A percentile compares a stretch with the other conserved stretches of the same genome.
phyloP scores from a whole-genome alignment of 2,113 vertebrate species.

The Crotalus viridis region DNA sequence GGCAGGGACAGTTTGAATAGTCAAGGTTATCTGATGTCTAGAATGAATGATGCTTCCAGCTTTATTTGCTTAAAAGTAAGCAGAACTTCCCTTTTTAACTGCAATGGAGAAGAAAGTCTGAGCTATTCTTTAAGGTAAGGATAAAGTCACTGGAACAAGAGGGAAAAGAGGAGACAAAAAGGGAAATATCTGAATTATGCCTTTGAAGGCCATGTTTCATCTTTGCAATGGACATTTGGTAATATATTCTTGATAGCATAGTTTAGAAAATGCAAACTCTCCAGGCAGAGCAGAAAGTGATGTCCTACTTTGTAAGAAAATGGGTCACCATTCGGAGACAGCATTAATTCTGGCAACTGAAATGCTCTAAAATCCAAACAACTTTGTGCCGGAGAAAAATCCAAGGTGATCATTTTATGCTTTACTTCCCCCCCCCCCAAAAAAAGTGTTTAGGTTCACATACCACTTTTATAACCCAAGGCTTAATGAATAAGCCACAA shows the following conservation, averaged over 20 bases:
- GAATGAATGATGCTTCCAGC: constrained; percentile 23
- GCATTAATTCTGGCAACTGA: not conserved
- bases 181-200: constrained; percentile 15
- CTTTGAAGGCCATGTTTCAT: constrained; percentile 22
- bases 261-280: constrained; percentile 11
- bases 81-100: constrained; percentile 46
- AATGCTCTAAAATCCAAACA: not conserved
- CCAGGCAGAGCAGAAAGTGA: not conserved
- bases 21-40: constrained; percentile 60
- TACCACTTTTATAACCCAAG: not conserved
- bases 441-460: not conserved
- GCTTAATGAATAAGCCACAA: not conserved
- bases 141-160: constrained; percentile 15
- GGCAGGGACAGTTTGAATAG: constrained; percentile 48
- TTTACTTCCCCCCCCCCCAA: not conserved
- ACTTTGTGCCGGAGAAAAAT: not conserved
- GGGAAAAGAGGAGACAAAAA: not conserved
- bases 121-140: constrained; percentile 22
- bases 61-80: constrained; percentile 58
- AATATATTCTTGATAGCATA: constrained; percentile 25
- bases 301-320: not conserved
- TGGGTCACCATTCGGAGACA: not conserved
- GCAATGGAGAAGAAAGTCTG: constrained; percentile 30
- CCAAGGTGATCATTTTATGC: not conserved
- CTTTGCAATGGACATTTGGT: constrained; percentile 21